Evolutionary conservation across 2,888 invertebrate genomes (phyloP).

Genomic region (Hirtodrosophila histrioides): DNA sequence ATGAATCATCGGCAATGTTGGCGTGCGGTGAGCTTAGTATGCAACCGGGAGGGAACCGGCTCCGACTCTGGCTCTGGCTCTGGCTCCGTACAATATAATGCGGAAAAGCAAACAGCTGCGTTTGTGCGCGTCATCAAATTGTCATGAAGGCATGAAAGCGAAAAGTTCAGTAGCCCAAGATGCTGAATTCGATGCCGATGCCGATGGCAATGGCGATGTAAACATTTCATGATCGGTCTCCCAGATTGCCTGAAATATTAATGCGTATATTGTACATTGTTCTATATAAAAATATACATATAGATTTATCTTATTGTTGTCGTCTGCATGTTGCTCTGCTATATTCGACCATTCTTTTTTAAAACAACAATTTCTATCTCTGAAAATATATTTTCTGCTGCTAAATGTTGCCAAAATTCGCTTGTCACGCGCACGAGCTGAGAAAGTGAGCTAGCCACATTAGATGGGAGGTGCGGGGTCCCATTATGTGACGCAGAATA

Average conservation of each 20-base stretch:
- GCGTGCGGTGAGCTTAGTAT: slow-evolving; percentile 26
- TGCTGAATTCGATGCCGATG: slow-evolving; percentile 4
- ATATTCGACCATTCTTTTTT: not conserved
- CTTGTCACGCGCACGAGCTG: slow-evolving; percentile 69
- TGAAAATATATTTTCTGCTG: slow-evolving; percentile 34
- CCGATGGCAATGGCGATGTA: slow-evolving; percentile 26
- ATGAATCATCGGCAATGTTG: slow-evolving; percentile 35
- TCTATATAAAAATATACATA: not conserved
- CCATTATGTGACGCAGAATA: slow-evolving; percentile 49
- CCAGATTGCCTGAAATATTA: slow-evolving; percentile 27
- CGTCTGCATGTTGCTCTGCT: slow-evolving; percentile 5
- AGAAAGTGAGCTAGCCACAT: not conserved
- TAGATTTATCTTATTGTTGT: slow-evolving; percentile 23
- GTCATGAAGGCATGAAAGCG: slow-evolving; percentile 48
- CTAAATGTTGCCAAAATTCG: slow-evolving; percentile 66
- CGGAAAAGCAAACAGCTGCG: slow-evolving; percentile 62
- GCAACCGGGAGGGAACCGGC: slow-evolving; percentile 29
- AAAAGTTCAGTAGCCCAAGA: slow-evolving; percentile 71
- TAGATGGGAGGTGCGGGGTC: not conserved
- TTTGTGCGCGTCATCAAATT: slow-evolving; percentile 37
- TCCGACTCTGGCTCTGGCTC: not conserved
- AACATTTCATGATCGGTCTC: slow-evolving; percentile 30
- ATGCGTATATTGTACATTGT: slow-evolving; percentile 56
- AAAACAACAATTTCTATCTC: slow-evolving; percentile 36
- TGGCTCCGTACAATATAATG: slow-evolving; percentile 24